phyloP scores from a whole-genome alignment of 2,888 invertebrate genomes.

The Andrena flavipes region DNA sequence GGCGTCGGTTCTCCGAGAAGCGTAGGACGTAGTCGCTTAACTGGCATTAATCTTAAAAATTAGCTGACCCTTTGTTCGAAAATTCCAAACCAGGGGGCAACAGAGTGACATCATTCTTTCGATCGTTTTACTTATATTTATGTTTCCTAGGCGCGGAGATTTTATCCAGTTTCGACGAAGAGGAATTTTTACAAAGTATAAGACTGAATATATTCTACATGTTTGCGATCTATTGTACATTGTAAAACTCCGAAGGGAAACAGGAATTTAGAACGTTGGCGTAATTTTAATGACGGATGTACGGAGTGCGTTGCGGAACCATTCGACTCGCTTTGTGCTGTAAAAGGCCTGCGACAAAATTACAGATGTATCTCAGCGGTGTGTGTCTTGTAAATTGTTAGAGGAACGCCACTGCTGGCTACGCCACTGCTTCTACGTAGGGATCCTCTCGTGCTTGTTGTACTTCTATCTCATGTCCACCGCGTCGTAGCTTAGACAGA shows the following conservation, averaged over 20 bases:
- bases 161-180: slow-evolving; percentile 11
- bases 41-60: neutral
- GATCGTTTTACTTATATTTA: neutral
- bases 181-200: slow-evolving; percentile 21
- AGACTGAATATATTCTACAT: slow-evolving; percentile 37
- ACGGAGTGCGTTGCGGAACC: neutral
- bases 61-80: neutral
- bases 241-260: neutral
- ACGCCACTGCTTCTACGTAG: slow-evolving; percentile 59
- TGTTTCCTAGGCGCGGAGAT: neutral
- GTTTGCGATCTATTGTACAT: neutral
- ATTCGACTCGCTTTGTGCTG: neutral
- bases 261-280: neutral
- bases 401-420: slow-evolving; percentile 29
- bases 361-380: neutral
- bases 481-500: neutral
- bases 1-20: neutral
- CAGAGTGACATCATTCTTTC: neutral
- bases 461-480: slow-evolving; percentile 67
- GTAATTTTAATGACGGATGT: too few relatives aligned
- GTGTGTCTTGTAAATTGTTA: slow-evolving; percentile 8
- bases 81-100: neutral
- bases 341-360: slow-evolving; percentile 4
- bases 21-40: neutral
- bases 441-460: slow-evolving; percentile 70